These are phyloP conservation scores for Chiridota heheva DNA, from an alignment of 35 echinoderm and acorn worm genomes.

Conservation along the genomic window DNA sequence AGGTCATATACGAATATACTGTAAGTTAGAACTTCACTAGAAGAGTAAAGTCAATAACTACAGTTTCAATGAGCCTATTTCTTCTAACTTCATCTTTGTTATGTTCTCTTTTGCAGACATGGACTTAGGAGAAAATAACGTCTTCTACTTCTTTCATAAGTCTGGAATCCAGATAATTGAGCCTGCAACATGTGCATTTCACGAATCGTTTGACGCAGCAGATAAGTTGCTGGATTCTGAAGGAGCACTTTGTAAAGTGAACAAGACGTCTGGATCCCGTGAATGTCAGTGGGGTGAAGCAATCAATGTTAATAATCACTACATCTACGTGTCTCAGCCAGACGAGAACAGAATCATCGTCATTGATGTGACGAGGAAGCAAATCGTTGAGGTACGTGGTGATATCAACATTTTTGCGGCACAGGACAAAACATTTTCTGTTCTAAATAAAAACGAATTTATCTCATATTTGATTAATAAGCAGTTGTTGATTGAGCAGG, in stretches of 20 bases:
- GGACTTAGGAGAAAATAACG: constrained; percentile 51
- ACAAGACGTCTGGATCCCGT: constrained; percentile 28
- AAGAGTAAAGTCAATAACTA: no score
- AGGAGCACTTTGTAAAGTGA: constrained; percentile 58
- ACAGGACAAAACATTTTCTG: no score
- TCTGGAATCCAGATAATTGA: constrained; percentile 71
- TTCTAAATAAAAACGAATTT: no score
- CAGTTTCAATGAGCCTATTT: no score
- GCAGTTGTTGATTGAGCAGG: no score
- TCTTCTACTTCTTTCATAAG: constrained; percentile 89
- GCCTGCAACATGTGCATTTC: constrained; percentile 76
- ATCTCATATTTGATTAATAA: no score
- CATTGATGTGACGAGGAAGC: constrained; percentile 51
- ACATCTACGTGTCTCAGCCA: constrained; percentile 86
- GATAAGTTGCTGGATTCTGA: constrained; percentile 57
- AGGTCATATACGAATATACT: no score
- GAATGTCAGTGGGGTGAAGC: constrained; percentile 80
- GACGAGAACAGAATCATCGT: constrained; percentile 71
- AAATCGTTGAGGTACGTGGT: constrained; percentile 80
- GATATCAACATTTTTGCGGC: no score
- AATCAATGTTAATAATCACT: constrained; percentile 63
- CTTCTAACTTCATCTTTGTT: no score
- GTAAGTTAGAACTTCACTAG: no score
- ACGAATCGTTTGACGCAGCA: constrained; percentile 32
- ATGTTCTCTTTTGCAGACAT: constrained; percentile 47